These are phyloP conservation scores for Hepsetus odoe DNA, from an alignment of 2,113 vertebrate genomes.

Conservation along the genomic window DNA sequence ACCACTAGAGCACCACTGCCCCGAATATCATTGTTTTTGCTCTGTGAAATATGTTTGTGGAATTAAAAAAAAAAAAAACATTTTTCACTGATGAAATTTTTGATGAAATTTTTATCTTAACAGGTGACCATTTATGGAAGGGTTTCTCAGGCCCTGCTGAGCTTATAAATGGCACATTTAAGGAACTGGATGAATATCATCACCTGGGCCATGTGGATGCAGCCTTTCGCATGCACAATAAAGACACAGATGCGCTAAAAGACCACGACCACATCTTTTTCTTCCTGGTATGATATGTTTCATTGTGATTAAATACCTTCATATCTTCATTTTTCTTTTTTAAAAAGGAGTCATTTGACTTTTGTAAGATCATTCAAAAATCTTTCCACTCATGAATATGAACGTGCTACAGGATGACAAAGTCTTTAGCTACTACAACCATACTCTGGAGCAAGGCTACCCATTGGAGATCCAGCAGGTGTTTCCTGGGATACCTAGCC, in stretches of 20 bases:
- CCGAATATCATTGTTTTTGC: too few species aligned
- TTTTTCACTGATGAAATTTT: too few species aligned
- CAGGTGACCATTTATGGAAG: constrained; percentile 77
- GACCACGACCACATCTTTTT: constrained; percentile 76
- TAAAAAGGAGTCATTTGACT: not conserved
- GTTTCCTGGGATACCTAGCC: constrained; percentile 78
- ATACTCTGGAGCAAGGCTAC: constrained; percentile 69
- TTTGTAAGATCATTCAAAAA: not conserved
- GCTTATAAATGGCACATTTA: constrained; percentile 71
- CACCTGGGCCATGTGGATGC: constrained; percentile 75
- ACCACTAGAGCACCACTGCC: too few species aligned
- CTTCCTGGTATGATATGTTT: constrained; percentile 76
- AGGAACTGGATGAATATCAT: constrained; percentile 66
- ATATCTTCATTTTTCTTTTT: not conserved
- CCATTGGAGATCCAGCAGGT: constrained; percentile 75
- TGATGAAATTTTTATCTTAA: not conserved
- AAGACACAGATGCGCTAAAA: not conserved
- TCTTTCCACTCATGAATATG: not conserved
- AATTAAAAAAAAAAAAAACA: too few species aligned
- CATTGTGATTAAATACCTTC: not conserved
- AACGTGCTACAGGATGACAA: constrained; percentile 71
- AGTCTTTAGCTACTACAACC: constrained; percentile 77
- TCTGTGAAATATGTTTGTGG: too few species aligned
- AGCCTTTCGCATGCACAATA: constrained; percentile 79
- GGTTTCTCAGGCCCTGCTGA: constrained; percentile 62